These are phyloP conservation scores for Rhadina sibilatrix DNA, from an alignment of 2,113 vertebrate genomes.

Conservation along the genomic window DNA sequence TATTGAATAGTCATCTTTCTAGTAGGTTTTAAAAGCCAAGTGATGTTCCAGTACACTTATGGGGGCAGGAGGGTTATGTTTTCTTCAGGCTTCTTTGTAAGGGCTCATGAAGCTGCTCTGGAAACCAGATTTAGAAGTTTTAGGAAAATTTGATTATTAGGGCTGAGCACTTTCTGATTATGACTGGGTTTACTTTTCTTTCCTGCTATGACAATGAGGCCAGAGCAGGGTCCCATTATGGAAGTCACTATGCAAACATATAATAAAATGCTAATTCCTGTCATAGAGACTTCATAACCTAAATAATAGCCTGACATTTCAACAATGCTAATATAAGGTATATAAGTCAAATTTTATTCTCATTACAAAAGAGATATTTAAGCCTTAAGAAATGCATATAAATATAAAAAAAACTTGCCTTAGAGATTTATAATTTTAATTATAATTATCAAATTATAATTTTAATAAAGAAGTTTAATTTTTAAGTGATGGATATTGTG, in stretches of 20 bases:
- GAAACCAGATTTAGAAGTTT: background rate
- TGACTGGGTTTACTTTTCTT: background rate
- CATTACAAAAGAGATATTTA: background rate
- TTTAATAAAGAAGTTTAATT: background rate
- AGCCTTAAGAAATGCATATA: background rate
- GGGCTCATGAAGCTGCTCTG: background rate
- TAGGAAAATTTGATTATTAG: background rate
- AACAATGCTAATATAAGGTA: background rate
- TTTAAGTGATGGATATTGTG: background rate
- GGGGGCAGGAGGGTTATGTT: rapidly evolving
- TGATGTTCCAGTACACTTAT: background rate
- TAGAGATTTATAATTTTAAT: background rate
- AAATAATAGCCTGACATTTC: background rate
- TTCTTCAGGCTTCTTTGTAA: background rate
- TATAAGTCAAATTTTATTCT: background rate
- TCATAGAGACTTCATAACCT: background rate
- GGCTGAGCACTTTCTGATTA: background rate
- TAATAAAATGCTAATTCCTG: background rate
- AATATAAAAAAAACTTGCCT: background rate
- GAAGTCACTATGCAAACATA: background rate
- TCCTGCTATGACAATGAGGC: background rate
- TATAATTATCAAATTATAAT: background rate
- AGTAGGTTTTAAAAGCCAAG: background rate
- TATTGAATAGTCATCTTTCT: background rate
- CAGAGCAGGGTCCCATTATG: background rate